Conservation (phyloP, 2,888 invertebrate genomes). For the Labia minor region DNA sequence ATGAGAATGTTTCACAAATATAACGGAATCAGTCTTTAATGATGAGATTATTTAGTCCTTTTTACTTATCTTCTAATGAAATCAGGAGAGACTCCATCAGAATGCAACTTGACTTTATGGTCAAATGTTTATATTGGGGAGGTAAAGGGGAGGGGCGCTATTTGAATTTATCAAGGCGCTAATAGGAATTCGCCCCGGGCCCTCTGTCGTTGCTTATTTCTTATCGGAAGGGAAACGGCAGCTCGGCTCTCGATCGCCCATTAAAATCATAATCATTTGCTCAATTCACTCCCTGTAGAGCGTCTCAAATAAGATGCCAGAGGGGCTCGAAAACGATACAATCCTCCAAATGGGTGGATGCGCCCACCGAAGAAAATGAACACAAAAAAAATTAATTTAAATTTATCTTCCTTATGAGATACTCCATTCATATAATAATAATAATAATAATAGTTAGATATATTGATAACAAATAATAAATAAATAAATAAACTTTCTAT, state of each 20-base stretch:
- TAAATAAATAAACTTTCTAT: no score
- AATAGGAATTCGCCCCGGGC: background rate
- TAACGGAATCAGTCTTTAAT: background rate
- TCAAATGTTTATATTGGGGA: background rate
- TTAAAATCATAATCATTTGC: slow-evolving; percentile 13
- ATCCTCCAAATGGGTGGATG: background rate
- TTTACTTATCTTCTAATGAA: background rate
- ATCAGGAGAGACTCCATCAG: background rate
- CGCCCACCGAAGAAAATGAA: no score
- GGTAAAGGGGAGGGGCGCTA: background rate
- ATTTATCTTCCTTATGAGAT: no score
- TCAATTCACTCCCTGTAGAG: background rate
- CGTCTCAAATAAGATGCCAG: background rate
- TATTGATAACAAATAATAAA: no score
- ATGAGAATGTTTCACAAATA: background rate
- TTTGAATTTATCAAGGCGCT: slow-evolving; percentile 7
- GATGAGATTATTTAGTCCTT: background rate
- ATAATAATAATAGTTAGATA: no score
- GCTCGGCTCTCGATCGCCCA: slow-evolving; percentile 13
- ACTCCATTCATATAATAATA: no score
- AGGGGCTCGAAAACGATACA: background rate
- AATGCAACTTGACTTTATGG: background rate
- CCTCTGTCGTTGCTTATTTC: background rate
- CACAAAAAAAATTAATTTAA: no score
- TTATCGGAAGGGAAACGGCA: slow-evolving; percentile 5